Evolutionary conservation across 2,797 vertebrate genomes (phyloP), one percentile per base, ranked within the genome.

Genomic region (Poecilia velifera): DNA sequence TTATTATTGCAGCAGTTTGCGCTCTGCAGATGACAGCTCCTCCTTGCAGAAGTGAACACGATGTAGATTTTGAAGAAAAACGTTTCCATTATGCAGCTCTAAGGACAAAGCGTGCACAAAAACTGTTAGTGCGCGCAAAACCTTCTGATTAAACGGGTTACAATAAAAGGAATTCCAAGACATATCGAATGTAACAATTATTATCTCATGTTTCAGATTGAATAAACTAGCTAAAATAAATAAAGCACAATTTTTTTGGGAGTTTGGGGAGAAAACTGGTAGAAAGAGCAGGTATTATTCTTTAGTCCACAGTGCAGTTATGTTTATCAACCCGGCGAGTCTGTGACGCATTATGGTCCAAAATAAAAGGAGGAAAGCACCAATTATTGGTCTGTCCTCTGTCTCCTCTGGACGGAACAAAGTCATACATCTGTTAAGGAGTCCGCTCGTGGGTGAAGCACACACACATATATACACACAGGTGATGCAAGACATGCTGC

Each of bases 251-350:
- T 9, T 9, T 41, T 3, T 9, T 7, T 36, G 73, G 47, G 64
- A 47, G 6, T 41, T 41, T 7, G 18, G 36, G 14, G 8, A 45
- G 76, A 34, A 49, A 55, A 55, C 3, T 39, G 45, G 43, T 25
- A 9, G 47, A 66, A 66, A 47, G 22, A 75, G 46, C 46, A n/a
- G 31, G 47, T 81, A 74, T 82, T 88, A 18, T 66, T 81, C n/a
- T 73, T 76, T 78, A 51, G 68, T 77, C 80, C 72, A 72, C 59
- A 72, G 49, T 9, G 68, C 39, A 77, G 75, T 78, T 72, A 3
- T 82, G 80, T 84, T 84, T 80, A 80, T 78, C 85, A 82, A 80
- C 41, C 53, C n/a, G 78, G 76, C 72, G n/a, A 71, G 49, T 78
- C 76, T 76, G 80, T 76, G 79, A 86, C 78, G 79, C 73, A 82